Evolutionary conservation across 2,797 vertebrate species (phyloP).

Genomic region (Pangasius sanitwongsei): DNA sequence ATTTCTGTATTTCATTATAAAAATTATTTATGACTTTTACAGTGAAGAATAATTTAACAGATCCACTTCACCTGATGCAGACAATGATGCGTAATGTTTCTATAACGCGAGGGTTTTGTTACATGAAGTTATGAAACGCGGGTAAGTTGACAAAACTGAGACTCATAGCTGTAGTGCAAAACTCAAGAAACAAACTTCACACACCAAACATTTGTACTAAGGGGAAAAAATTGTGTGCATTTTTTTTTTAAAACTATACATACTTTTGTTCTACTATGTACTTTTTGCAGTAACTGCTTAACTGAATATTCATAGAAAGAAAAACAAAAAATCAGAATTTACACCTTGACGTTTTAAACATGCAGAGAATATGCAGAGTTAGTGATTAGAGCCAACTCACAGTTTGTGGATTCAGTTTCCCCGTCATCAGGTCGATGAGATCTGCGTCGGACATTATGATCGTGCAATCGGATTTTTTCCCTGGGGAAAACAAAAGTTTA

Average conservation of each 20-base stretch:
- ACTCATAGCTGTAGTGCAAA: not conserved
- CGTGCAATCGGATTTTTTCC: slow-evolving; percentile 87
- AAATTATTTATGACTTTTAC: too few species aligned
- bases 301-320: not conserved
- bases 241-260: not conserved
- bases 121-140: too few species aligned
- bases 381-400: slow-evolving; percentile 70
- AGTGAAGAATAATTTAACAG: too few species aligned
- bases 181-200: not conserved
- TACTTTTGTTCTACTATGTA: not conserved
- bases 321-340: not conserved
- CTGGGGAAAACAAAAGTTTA: slow-evolving; percentile 64
- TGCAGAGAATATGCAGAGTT: not conserved
- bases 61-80: too few species aligned
- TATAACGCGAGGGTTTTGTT: too few species aligned
- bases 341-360: not conserved
- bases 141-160: too few species aligned
- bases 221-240: not conserved
- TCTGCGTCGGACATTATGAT: slow-evolving; percentile 85
- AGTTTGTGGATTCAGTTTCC: slow-evolving; percentile 88
- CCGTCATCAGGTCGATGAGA: slow-evolving; percentile 88
- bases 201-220: too few species aligned
- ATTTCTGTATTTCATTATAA: too few species aligned
- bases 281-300: not conserved
- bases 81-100: too few species aligned